Percentiles rank a stretch among this genome's conserved stretches.
These are phyloP conservation scores for Vultur gryphus DNA, from an alignment of 2,797 vertebrate genomes.

Conservation along the genomic window DNA sequence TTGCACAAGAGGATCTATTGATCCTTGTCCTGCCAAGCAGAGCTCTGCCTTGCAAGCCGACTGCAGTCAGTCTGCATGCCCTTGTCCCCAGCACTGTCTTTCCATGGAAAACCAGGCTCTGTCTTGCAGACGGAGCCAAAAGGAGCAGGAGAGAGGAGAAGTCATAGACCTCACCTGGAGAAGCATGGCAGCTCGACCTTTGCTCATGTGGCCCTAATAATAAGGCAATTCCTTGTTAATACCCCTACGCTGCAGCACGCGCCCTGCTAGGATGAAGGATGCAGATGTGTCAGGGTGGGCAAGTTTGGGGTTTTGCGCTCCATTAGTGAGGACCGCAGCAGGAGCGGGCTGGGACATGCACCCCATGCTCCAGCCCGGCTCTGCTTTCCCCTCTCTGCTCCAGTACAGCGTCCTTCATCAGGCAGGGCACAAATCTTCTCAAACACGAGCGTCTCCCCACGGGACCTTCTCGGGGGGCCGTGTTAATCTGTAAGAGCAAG, in stretches of 20 bases:
- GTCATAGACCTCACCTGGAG: background rate
- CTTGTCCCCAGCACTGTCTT: background rate
- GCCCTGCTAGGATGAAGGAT: background rate
- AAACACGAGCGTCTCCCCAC: background rate
- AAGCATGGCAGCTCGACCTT: background rate
- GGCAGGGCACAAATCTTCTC: background rate
- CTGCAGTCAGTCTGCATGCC: background rate
- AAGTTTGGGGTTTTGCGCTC: background rate
- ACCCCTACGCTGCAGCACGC: accelerated
- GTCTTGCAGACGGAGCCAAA: background rate
- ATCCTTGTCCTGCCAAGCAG: background rate
- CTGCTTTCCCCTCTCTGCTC: background rate
- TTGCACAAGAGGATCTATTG: background rate
- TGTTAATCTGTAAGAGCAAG: background rate
- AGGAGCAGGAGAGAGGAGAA: background rate
- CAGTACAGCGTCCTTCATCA: background rate
- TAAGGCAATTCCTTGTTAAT: background rate
- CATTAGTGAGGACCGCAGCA: background rate
- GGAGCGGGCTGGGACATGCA: background rate
- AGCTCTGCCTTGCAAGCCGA: background rate
- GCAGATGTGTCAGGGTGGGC: background rate
- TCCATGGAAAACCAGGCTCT: background rate
- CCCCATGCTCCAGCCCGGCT: accelerated
- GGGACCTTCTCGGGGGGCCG: background rate
- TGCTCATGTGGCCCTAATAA: background rate